A percentile compares a stretch with the other conserved stretches of the same genome.
Evolutionary conservation across 2,888 invertebrate species (phyloP).

Genomic region (Eledona agricola): DNA sequence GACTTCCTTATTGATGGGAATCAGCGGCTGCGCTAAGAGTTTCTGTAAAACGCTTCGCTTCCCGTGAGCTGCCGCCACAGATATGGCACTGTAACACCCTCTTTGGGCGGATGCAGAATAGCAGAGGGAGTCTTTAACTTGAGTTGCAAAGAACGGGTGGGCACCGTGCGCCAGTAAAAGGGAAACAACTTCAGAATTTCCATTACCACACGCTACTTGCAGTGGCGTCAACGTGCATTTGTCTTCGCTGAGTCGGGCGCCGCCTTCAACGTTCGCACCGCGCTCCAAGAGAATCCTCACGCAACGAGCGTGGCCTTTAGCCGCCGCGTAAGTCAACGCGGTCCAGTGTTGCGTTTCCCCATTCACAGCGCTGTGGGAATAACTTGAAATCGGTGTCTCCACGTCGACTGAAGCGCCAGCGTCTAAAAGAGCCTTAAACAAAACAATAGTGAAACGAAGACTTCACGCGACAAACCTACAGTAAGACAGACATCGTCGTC

Average conservation of each 20-base stretch:
- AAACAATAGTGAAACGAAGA: conserved; percentile 6
- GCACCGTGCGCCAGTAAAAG: conserved; percentile 84
- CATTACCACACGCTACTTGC: conserved; percentile 86
- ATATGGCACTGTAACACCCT: conserved; percentile 88
- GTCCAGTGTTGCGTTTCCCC: conserved; percentile 86
- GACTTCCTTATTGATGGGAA: conserved; percentile 75
- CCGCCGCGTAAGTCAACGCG: conserved; percentile 83
- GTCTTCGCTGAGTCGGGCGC: conserved; percentile 82
- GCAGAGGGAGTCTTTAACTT: conserved; percentile 83
- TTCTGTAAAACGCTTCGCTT: conserved; percentile 82
- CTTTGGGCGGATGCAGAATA: conserved; percentile 87
- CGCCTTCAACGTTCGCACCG: conserved; percentile 87
- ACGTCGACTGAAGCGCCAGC: conserved; percentile 84
- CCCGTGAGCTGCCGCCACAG: conserved; percentile 90
- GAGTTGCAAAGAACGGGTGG: conserved; percentile 86
- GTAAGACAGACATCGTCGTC: conserved; percentile 81
- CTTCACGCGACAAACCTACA: conserved; percentile 54
- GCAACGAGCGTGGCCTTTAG: conserved; percentile 66
- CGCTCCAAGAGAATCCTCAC: conserved; percentile 76
- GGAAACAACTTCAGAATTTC: conserved; percentile 79
- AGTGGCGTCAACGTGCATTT: conserved; percentile 88
- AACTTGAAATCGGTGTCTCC: conserved; percentile 75
- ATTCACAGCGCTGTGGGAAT: conserved; percentile 64
- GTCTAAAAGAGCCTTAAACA: conserved; percentile 64
- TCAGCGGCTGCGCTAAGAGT: conserved; percentile 76